Evolutionary conservation across 2,888 invertebrate genomes (phyloP).

Genomic region (Ichneumon xanthorius): DNA sequence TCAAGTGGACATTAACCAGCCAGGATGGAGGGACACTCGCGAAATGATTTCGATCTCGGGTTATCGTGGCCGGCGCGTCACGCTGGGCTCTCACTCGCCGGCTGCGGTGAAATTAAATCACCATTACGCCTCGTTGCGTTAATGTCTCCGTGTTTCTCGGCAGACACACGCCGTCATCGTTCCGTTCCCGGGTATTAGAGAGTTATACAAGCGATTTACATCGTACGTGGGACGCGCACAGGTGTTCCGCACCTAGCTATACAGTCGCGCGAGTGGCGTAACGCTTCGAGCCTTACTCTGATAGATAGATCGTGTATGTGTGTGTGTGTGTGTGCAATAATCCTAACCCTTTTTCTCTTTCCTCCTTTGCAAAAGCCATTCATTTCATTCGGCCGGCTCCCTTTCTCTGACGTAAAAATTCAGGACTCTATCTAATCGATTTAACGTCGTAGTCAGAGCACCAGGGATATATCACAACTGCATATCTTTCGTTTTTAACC

Average conservation of each 20-base stretch:
- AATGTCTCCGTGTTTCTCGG: slow-evolving; percentile 60
- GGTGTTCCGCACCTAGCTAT: slow-evolving; percentile 76
- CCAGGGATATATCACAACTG: slow-evolving; percentile 1
- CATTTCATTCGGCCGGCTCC: slow-evolving; percentile 35
- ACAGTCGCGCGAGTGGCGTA: slow-evolving; percentile 45
- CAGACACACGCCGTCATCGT: slow-evolving; percentile 45
- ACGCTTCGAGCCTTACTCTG: slow-evolving; percentile 44
- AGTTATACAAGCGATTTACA: slow-evolving; percentile 64
- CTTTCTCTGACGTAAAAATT: slow-evolving; percentile 3
- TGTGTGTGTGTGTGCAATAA: slow-evolving; percentile 37
- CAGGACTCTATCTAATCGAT: slow-evolving; percentile 45
- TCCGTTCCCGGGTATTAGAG: slow-evolving; percentile 3
- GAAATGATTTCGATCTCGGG: slow-evolving; percentile 76
- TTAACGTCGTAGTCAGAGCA: slow-evolving; percentile 14
- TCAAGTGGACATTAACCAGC: slow-evolving; percentile 81
- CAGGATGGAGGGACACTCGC: slow-evolving; percentile 53
- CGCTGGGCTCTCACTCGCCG: slow-evolving; percentile 37
- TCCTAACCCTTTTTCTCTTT: slow-evolving; percentile 40
- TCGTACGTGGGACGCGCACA: slow-evolving; percentile 79
- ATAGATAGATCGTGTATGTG: slow-evolving; percentile 27
- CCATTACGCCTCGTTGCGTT: slow-evolving; percentile 78
- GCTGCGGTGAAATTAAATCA: slow-evolving; percentile 79
- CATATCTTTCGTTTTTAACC: neutral
- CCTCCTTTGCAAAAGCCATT: slow-evolving; percentile 57
- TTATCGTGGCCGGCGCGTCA: slow-evolving; percentile 74